Evolutionary conservation across 2,888 invertebrate species (phyloP).

Genomic region (Caenorhabditis drosophilae): DNA sequence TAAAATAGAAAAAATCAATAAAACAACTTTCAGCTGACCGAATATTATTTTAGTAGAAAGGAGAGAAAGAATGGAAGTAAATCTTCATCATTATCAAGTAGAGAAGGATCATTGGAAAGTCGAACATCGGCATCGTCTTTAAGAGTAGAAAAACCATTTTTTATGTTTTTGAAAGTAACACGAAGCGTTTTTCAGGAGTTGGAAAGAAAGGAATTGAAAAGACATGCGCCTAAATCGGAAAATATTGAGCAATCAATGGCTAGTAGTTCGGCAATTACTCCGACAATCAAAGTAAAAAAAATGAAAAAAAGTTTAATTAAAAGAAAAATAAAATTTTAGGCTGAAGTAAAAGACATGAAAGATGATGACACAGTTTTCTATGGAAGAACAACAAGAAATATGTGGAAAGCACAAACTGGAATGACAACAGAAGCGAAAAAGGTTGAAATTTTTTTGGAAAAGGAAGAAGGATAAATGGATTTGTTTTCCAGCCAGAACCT

Average conservation of each 20-base stretch:
- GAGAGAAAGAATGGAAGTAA: conserved; percentile 11
- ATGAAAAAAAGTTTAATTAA: conserved; percentile 1
- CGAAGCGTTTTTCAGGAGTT: conserved; percentile 2
- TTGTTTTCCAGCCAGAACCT: conserved; percentile 19
- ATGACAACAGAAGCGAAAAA: neutral
- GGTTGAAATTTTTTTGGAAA: neutral
- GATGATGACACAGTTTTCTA: conserved; percentile 73
- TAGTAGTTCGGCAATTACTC: neutral
- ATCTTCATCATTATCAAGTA: conserved; percentile 3
- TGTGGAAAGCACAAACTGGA: conserved; percentile 75
- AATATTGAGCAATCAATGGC: conserved; percentile 1
- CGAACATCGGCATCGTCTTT: neutral
- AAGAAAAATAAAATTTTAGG: no score
- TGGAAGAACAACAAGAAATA: conserved; percentile 76
- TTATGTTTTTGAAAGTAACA: neutral
- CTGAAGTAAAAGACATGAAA: no score
- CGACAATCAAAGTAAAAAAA: no score
- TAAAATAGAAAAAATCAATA: no score
- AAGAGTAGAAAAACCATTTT: neutral
- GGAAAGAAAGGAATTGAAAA: neutral
- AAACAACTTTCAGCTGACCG: conserved; percentile 14
- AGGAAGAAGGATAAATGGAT: neutral
- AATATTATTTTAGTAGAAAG: conserved; percentile 7
- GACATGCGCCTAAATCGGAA: neutral
- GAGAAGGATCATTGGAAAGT: no score